These are phyloP conservation scores for Siniperca scherzeri DNA, from an alignment of 2,797 vertebrate genomes.

Conservation along the genomic window DNA sequence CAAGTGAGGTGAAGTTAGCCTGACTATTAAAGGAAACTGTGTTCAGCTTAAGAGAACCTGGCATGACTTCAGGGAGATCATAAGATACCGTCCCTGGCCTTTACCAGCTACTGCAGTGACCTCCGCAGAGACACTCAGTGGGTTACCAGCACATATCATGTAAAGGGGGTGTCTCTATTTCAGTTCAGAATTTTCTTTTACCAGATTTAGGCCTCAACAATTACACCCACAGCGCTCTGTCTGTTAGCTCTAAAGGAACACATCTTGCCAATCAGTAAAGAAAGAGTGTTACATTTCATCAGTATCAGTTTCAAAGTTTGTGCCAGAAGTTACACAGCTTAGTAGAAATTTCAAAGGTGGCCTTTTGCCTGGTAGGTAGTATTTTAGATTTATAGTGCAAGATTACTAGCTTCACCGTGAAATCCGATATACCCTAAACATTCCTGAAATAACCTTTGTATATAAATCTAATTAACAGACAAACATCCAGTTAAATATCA, in stretches of 20 bases:
- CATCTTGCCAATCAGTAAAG: not conserved
- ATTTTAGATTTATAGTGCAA: slow-evolving; percentile 11
- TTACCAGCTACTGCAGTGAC: slow-evolving; percentile 62
- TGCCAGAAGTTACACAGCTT: slow-evolving; percentile 3
- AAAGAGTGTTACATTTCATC: not conserved
- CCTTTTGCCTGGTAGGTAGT: slow-evolving; percentile 4
- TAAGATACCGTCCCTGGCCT: slow-evolving; percentile 79
- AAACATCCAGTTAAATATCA: slow-evolving; percentile 21
- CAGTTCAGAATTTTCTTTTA: slow-evolving; percentile 67
- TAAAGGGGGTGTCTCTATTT: slow-evolving; percentile 70
- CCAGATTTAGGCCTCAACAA: slow-evolving; percentile 68
- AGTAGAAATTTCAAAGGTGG: slow-evolving; percentile 24
- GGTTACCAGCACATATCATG: not conserved
- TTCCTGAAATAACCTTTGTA: slow-evolving; percentile 32
- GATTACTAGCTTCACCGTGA: slow-evolving; percentile 1
- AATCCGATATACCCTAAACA: slow-evolving; percentile 35
- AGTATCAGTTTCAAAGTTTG: slow-evolving; percentile 39
- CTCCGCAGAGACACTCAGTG: slow-evolving; percentile 48
- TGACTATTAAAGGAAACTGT: slow-evolving; percentile 75
- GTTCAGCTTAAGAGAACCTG: slow-evolving; percentile 59
- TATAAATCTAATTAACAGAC: slow-evolving; percentile 14
- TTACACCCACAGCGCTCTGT: slow-evolving; percentile 18
- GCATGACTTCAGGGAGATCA: slow-evolving; percentile 71
- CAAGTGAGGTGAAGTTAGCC: slow-evolving; percentile 29
- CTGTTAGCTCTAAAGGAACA: not conserved